A percentile compares a stretch with the other conserved stretches of the same genome.
Conservation (phyloP, 2,113 vertebrate genomes). For the Labeo rohita region DNA sequence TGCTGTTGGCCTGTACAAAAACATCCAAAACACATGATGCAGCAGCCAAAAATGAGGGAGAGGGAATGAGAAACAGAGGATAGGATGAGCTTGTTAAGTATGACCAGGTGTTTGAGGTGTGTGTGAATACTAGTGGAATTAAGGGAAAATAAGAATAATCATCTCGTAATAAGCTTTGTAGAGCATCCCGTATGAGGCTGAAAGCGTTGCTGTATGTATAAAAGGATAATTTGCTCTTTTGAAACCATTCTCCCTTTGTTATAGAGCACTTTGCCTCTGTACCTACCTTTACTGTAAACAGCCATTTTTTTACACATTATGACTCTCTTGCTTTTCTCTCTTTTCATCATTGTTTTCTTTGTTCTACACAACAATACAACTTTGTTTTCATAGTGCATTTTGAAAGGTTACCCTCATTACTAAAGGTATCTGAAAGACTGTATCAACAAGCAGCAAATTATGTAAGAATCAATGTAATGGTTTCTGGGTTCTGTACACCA, state of each 20-base stretch:
- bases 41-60: slow-evolving; percentile 22
- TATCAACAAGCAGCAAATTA: background rate
- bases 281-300: slow-evolving; percentile 8
- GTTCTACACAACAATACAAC: background rate
- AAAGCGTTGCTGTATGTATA: background rate
- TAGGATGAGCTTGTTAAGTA: background rate
- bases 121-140: background rate
- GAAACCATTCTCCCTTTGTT: background rate
- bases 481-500: background rate
- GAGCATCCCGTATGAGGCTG: background rate
- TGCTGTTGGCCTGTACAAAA: background rate
- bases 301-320: background rate
- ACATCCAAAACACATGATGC: background rate
- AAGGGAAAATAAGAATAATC: background rate
- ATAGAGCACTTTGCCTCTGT: background rate
- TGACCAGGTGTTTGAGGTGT: background rate
- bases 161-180: background rate
- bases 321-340: slow-evolving; percentile 9
- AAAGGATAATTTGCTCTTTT: background rate
- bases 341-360: background rate
- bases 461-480: background rate
- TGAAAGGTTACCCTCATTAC: slow-evolving; percentile 21
- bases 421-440: background rate
- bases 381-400: background rate
- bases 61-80: slow-evolving; percentile 35